Percentiles rank a stretch among this genome's conserved stretches.
phyloP scores from a whole-genome alignment of 2,888 invertebrate species.

The Actias luna region DNA sequence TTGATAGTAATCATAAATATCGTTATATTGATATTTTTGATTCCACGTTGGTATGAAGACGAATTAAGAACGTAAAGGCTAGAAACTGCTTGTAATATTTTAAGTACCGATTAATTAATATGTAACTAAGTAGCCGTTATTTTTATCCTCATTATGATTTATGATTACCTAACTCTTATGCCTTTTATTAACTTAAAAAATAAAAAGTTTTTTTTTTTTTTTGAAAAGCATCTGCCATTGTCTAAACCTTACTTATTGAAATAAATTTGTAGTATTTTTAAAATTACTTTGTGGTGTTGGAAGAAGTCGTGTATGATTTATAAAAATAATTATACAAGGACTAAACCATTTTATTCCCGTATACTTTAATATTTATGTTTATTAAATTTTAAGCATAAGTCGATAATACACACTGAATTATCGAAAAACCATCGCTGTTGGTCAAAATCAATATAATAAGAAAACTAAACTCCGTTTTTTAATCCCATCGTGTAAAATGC shows the following conservation, averaged over 20 bases:
- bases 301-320: too few species aligned
- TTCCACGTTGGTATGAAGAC: too few species aligned
- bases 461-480: too few species aligned
- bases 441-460: conserved; percentile 6
- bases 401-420: conserved; percentile 23
- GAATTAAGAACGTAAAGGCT: too few species aligned
- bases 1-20: too few species aligned
- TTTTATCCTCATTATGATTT: not conserved
- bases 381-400: conserved; percentile 23
- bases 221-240: too few species aligned
- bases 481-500: too few species aligned
- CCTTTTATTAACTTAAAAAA: not conserved
- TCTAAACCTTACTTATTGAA: too few species aligned
- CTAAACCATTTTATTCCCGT: too few species aligned
- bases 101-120: not conserved
- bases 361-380: conserved; percentile 13
- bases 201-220: not conserved
- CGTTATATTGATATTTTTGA: too few species aligned
- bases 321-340: too few species aligned
- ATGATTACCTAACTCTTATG: not conserved
- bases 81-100: not conserved
- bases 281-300: too few species aligned
- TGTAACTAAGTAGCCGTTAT: not conserved
- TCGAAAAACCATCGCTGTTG: conserved; percentile 12
- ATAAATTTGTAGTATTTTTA: not conserved